A percentile compares a stretch with the other conserved stretches of the same genome.
Conservation (phyloP, 2,888 invertebrate genomes). For the Macaria notata region DNA sequence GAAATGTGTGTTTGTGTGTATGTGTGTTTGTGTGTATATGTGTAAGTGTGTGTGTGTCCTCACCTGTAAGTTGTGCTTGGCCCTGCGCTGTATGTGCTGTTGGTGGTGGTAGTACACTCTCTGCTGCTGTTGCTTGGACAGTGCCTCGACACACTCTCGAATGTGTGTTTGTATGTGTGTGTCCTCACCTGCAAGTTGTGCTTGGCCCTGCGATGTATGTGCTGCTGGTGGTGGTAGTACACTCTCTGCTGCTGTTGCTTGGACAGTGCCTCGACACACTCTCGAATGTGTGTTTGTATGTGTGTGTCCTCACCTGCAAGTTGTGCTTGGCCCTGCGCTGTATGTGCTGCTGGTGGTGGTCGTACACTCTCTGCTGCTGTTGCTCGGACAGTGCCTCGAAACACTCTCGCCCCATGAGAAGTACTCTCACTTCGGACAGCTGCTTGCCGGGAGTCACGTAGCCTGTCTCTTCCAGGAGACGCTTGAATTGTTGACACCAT, state of each 20-base stretch:
- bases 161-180: too few species aligned
- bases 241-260: not conserved
- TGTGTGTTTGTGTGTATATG: too few species aligned
- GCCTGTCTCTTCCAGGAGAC: conserved; percentile 94
- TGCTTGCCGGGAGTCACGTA: conserved; percentile 98
- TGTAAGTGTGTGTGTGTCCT: too few species aligned
- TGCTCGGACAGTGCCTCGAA: conserved; percentile 95
- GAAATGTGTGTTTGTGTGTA: too few species aligned
- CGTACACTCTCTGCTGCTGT: conserved; percentile 96
- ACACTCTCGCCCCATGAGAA: conserved; percentile 97
- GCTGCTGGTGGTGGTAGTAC: too few species aligned
- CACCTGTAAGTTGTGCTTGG: not conserved
- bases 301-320: conserved; percentile 84
- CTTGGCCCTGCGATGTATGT: not conserved
- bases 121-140: too few species aligned
- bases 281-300: too few species aligned
- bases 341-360: conserved; percentile 95
- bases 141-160: too few species aligned
- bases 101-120: too few species aligned
- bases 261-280: too few species aligned
- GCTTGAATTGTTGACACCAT: conserved; percentile 97
- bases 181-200: not conserved
- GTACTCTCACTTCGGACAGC: conserved; percentile 92
- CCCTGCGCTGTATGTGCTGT: not conserved
- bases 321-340: conserved; percentile 95